Base-by-base conservation (phyloP, 2,797 vertebrate species). In the Acridotheres tristis region DNA sequence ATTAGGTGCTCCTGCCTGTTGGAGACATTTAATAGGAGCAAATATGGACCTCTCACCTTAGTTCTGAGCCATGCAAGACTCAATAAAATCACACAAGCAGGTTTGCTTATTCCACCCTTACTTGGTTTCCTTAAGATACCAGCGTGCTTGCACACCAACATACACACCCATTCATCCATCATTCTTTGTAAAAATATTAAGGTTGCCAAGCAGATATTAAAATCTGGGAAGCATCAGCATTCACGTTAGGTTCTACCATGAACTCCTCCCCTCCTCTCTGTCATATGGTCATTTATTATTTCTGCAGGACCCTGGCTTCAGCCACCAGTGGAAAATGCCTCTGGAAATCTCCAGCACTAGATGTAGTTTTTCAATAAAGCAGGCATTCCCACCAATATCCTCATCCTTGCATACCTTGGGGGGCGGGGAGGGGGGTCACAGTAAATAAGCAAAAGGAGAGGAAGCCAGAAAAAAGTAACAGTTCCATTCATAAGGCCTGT, bases 351-450 rank as follows among this genome's bases (percentile, higher is more conserved):
- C 17, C 32, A 17, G 11, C 11, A 14, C 10, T 74, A 42, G 9
- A 30, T 40, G 27, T 13, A 57, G 11, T 8, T 59, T 20, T 29
- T 48, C 7, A 40, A 13, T 17, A 72, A 88, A 81, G 42, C 29
- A 88, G 26, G 7, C 42, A 11, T 16, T 71, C 26, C 15, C 26
- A 62, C 15, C 40, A 34, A 73, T 15, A 69, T 9, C 10, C 45
- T 53, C 34, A 50, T 45, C 26, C 40, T 50, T 71, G 54, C 9
- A 43, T 25, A 61, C 75, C 8, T 9, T 15, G 38, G 36, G 8
- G 26, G 9, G 2, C 1, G 3, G 11, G 22, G 6, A 1, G 10
- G 7, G 14, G 4, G 1, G 11, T 22, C 12, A 48, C 16, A 63
- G 20, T 32, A 71, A 80, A 55, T 15, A 8, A 47, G 20, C 14